A percentile compares a stretch with the other conserved stretches of the same genome.
phyloP scores from a whole-genome alignment of 2,888 invertebrate genomes.

The Eupsilia transversa region DNA sequence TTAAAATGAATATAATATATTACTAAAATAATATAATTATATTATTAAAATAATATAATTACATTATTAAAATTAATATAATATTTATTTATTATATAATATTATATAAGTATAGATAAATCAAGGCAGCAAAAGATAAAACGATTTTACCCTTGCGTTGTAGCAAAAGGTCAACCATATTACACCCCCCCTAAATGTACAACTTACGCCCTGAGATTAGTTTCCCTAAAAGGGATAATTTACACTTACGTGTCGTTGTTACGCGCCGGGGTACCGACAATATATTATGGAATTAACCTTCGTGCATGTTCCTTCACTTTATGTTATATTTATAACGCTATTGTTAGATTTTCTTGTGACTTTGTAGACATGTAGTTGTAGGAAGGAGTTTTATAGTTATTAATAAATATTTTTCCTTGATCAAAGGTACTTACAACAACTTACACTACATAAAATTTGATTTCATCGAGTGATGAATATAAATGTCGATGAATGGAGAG shows the following conservation, averaged over 20 bases:
- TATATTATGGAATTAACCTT: conserved; percentile 55
- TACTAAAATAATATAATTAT: too few relatives aligned
- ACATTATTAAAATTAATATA: too few relatives aligned
- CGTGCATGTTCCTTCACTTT: conserved; percentile 17
- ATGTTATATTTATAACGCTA: conserved; percentile 6
- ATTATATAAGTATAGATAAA: neutral
- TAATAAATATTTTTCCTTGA: too few relatives aligned
- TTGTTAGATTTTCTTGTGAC: neutral
- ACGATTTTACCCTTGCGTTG: conserved; percentile 24
- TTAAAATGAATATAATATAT: too few relatives aligned
- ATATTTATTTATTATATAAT: too few relatives aligned
- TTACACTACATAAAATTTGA: neutral
- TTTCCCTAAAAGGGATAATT: conserved; percentile 67
- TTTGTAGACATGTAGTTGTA: neutral
- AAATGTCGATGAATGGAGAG: too few relatives aligned
- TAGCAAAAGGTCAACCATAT: conserved; percentile 57
- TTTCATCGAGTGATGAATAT: too few relatives aligned
- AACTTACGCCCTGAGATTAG: conserved; percentile 64
- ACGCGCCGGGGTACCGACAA: conserved; percentile 45
- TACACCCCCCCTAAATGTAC: conserved; percentile 48
- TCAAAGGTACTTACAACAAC: too few relatives aligned
- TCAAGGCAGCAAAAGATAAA: conserved; percentile 12
- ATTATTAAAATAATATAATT: too few relatives aligned
- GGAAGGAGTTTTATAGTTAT: neutral
- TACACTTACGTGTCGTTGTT: conserved; percentile 57